Evolutionary conservation across 2,113 vertebrate species (phyloP), one percentile per base, ranked within the genome.

Genomic region (Psophia crepitans): DNA sequence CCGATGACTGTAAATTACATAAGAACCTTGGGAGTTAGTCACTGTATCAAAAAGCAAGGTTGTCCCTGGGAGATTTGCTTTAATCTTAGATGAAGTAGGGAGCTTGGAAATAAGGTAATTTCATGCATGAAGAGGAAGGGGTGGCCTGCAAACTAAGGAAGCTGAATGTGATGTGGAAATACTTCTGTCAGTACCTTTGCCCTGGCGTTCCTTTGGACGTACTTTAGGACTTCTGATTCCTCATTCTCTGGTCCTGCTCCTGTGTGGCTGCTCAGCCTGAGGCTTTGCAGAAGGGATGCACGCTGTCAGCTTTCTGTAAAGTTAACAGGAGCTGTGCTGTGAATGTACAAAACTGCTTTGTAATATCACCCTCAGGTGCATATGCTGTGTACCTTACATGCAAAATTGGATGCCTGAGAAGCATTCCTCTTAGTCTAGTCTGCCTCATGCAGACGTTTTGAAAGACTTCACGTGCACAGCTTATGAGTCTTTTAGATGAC

Each of bases 1-100:
- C 19, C 17, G 22, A 1, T 10, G 63, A 27, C 49, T 73, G 20
- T 43, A 23, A 7, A 33, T 76, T 49, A 37, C 1, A 0, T 23
- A 16, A 28, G 17, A 68, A 24, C 51, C 61, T 65, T 83, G 48
- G 41, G 32, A 85, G 35, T 32, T 22, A 70, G 19, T 60, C 64
- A 51, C 33, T 89, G 5, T 65, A 28, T 51, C 44, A 57, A 53
- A 83, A 90, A 77, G 44, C 24, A 76, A 57, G 46, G 22, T 92
- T 93, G 26, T 73, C 51, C 37, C 32, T 76, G 30, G 60, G 19
- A 78, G 10, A 26, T 27, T 21, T 65, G 46, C 24, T 74, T 74
- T 74, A 44, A 14, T 37, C 44, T 71, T 64, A 19, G 30, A 1
- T 69, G 11, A 49, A 53, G 8, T 27, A 39, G 65, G 22, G 27